Base-by-base conservation (phyloP, 2,113 vertebrate species). In the Nerophis lumbriciformis region DNA sequence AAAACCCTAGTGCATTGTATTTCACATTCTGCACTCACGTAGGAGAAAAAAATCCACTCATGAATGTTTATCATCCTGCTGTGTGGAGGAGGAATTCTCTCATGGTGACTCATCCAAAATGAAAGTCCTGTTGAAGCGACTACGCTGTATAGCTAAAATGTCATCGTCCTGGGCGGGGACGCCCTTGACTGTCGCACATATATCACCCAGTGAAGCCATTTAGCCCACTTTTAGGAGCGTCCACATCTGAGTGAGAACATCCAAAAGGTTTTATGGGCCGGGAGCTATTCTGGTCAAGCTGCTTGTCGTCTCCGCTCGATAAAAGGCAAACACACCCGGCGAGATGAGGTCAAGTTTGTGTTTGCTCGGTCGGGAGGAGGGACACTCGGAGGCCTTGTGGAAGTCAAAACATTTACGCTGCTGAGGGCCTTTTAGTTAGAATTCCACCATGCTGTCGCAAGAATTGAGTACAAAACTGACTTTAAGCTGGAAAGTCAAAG, bases 81-180 rank as follows among this genome's bases (percentile, higher is more conserved):
- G 81, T 84, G 86, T 85, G 73, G 63, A 82, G 35, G 71, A 79
- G 59, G 73, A 77, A 85, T 83, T 85, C 73, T 83, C 80, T 74
- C 28, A 45, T 47, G 38, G n/a, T 85, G 84, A 88, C 81, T 86
- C 86, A 86, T 63, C 56, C 62, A 68, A 53, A 80, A 66, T 59
- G 44, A 35, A 62, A 65, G 53, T 53, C 65, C 35, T 68, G 65
- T 78, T 80, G 81, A 63, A 65, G 75, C 53, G 61, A 67, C 63
- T 47, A 58, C 70, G 6, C 11, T 13, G 28, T 66, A 68, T 59
- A 60, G 61, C 52, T 51, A 51, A 1, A 13, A 2, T 21, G 38
- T 60, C 47, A 62, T 59, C 55, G 45, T 58, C n/a, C 35, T 15
- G 14, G 50, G 48, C 58, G 48, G 47, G 63, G n/a, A 66, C 15